A percentile compares a stretch with the other conserved stretches of the same genome.
Conservation (phyloP, 1,140 invertebrate species). For the Argopecten irradians region DNA sequence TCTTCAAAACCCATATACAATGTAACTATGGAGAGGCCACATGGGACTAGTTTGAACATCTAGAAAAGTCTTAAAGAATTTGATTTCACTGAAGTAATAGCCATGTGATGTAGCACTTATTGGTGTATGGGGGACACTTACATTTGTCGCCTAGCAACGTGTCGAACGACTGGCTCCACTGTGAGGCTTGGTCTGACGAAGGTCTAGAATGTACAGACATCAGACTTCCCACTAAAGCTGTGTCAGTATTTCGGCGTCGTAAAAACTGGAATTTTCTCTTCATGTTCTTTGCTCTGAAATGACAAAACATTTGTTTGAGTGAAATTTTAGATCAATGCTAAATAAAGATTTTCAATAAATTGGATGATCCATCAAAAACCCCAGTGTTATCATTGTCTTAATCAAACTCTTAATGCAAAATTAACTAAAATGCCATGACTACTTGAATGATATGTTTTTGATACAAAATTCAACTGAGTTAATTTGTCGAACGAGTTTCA, state of each 20-base stretch:
- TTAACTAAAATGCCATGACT: no score
- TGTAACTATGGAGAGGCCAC: background rate
- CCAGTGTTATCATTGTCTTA: no score
- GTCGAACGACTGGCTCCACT: conserved; percentile 79
- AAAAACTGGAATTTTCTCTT: conserved; percentile 78
- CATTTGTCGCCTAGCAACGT: conserved; percentile 79
- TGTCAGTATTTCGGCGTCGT: conserved; percentile 77
- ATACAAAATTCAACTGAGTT: no score
- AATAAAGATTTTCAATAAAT: no score
- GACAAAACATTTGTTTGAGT: conserved; percentile 33
- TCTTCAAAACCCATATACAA: background rate
- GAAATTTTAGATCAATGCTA: no score
- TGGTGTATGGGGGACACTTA: conserved; percentile 73
- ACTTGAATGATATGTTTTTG: no score
- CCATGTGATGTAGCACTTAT: background rate
- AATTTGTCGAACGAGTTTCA: no score
- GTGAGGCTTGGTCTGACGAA: conserved; percentile 75
- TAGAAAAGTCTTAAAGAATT: background rate
- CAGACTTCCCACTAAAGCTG: conserved; percentile 70
- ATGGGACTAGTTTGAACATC: background rate
- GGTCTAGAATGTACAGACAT: conserved; percentile 60
- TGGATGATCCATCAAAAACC: no score
- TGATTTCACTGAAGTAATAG: background rate
- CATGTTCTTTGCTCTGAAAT: conserved; percentile 77
- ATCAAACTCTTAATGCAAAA: no score